Percentiles rank a stretch among this genome's conserved stretches.
These are phyloP conservation scores for Aplocera efformata DNA, from an alignment of 2,888 invertebrate genomes.

Conservation along the genomic window DNA sequence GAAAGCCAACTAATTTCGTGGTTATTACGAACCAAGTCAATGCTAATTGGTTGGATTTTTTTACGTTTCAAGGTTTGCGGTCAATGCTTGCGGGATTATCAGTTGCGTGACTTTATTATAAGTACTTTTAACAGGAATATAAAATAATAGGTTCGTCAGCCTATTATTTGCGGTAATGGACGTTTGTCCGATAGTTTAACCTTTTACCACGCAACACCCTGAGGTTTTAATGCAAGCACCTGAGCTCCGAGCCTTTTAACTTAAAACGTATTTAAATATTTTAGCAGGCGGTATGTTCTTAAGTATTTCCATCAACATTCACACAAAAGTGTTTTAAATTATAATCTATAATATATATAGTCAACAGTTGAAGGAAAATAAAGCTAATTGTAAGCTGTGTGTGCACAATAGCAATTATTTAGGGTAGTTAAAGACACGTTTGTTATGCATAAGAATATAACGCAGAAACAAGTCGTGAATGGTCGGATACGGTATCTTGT, in stretches of 20 bases:
- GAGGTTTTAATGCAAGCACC: slow-evolving; percentile 21
- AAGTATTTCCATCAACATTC: neutral
- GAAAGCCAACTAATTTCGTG: slow-evolving; percentile 6
- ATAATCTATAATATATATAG: too few species aligned
- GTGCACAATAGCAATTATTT: too few species aligned
- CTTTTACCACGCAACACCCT: slow-evolving; percentile 35
- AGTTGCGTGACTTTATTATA: slow-evolving; percentile 40
- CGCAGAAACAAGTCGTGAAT: too few species aligned
- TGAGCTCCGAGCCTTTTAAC: slow-evolving; percentile 25
- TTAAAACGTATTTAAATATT: slow-evolving; percentile 26
- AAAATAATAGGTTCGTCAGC: slow-evolving; percentile 33
- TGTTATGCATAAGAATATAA: too few species aligned
- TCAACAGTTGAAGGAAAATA: too few species aligned
- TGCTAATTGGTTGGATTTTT: slow-evolving; percentile 14
- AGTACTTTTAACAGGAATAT: slow-evolving; percentile 22
- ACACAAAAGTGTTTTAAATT: neutral
- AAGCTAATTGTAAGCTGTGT: too few species aligned
- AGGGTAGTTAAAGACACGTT: too few species aligned
- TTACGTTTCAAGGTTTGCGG: slow-evolving; percentile 21
- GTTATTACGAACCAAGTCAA: slow-evolving; percentile 5
- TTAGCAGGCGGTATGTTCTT: slow-evolving; percentile 18
- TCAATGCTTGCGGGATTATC: slow-evolving; percentile 15
- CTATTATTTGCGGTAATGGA: slow-evolving; percentile 29
- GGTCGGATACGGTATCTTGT: too few species aligned
- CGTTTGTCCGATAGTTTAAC: slow-evolving; percentile 28